phyloP scores from a whole-genome alignment of 2,888 invertebrate genomes.

The Pseudococcus viburni region DNA sequence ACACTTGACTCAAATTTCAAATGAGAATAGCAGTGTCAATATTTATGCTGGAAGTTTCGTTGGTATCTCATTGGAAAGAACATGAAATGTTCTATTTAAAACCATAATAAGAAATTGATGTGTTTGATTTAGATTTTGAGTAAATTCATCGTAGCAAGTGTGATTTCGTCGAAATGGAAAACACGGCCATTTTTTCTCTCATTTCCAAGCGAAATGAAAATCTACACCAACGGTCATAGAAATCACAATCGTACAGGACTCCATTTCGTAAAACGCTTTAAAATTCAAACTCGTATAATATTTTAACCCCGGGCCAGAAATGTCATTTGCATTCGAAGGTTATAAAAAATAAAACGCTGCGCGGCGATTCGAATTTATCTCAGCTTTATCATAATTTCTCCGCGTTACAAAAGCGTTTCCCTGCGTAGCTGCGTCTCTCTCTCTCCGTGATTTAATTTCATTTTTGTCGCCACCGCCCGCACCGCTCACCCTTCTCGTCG shows the following conservation, averaged over 20 bases:
- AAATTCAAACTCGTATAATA: slow-evolving; percentile 31
- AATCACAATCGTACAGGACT: not conserved
- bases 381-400: slow-evolving; percentile 22
- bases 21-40: too few relatives aligned
- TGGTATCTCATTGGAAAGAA: too few relatives aligned
- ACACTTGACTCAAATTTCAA: too few relatives aligned
- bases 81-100: too few relatives aligned
- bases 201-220: too few relatives aligned
- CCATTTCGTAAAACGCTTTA: not conserved
- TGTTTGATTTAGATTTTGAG: too few relatives aligned
- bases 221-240: too few relatives aligned
- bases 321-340: slow-evolving; percentile 31
- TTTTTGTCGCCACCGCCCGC: slow-evolving; percentile 17
- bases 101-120: too few relatives aligned
- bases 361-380: slow-evolving; percentile 35
- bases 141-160: too few relatives aligned
- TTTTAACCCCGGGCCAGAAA: slow-evolving; percentile 5
- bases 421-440: not conserved
- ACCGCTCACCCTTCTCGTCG: not conserved
- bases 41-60: too few relatives aligned
- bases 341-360: slow-evolving; percentile 1
- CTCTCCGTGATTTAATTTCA: not conserved
- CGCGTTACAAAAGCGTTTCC: not conserved
- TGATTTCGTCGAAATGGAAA: too few relatives aligned
- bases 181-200: too few relatives aligned